phyloP scores from a whole-genome alignment of 2,113 vertebrate genomes.

The Anoplopoma fimbria region DNA sequence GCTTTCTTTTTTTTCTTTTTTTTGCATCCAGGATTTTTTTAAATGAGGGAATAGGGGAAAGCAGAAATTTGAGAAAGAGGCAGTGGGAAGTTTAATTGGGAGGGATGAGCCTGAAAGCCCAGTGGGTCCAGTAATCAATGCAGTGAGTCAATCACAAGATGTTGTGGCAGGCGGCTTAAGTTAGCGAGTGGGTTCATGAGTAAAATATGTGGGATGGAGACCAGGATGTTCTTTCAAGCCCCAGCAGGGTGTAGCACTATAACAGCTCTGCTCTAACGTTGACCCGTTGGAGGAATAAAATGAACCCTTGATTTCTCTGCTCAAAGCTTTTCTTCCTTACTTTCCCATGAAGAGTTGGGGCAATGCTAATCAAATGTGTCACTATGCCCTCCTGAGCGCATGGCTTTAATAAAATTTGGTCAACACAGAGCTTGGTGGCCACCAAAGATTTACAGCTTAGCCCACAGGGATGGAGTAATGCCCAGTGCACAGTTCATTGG shows the following conservation, averaged over 20 bases:
- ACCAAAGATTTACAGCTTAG: constrained; percentile 48
- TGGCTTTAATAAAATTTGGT: constrained; percentile 63
- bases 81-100: constrained; percentile 46
- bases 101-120: constrained; percentile 41
- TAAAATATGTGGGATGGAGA: constrained; percentile 49
- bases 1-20: constrained; percentile 25
- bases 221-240: constrained; percentile 45
- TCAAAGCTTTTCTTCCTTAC: constrained; percentile 43
- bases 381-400: constrained; percentile 23
- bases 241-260: constrained; percentile 55
- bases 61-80: constrained; percentile 27
- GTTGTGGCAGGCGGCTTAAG: constrained; percentile 17
- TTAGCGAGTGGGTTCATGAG: constrained; percentile 45
- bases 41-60: constrained; percentile 22
- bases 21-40: constrained; percentile 27
- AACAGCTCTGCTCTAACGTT: constrained; percentile 43
- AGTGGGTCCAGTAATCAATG: constrained; percentile 8
- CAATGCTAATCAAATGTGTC: constrained; percentile 52
- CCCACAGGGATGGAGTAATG: background rate
- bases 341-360: constrained; percentile 20
- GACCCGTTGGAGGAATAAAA: constrained; percentile 46
- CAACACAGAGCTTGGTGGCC: constrained; percentile 36
- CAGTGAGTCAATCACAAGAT: constrained; percentile 1
- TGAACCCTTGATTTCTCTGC: constrained; percentile 44
- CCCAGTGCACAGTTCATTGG: constrained; percentile 4